Base-by-base conservation (phyloP, 2,113 vertebrate genomes). In the Ctenomys sociabilis region DNA sequence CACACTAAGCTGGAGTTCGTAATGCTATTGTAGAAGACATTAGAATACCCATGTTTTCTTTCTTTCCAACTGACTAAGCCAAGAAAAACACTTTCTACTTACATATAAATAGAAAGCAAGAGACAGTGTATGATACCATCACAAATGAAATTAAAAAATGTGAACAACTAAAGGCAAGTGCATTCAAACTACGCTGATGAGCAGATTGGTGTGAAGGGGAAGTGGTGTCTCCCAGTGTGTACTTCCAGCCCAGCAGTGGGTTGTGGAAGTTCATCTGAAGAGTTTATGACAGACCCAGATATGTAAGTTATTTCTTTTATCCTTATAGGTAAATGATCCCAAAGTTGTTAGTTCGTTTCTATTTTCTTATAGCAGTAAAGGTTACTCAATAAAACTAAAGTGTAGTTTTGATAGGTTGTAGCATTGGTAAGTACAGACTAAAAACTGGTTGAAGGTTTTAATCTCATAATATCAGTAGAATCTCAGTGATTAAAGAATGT, bases 371-470 rank as follows among this genome's bases (percentile, higher is more conserved):
- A 28, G 61, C 57, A 91, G 4, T 66, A 10, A 73, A 40, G 4
- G 7, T 87, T 83, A 61, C 32, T 77, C 57, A 94, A 40, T 81
- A 92, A 94, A 89, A 85, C 5, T 5, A 57, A 92, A 37, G 16
- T 85, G 14, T 1, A 30, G 49, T 59, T 92, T 84, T 70, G 32
- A 45, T 49, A 77, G 59, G 52, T 63, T 54, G 72, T 92, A 73
- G 88, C 5, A 91, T 84, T 90, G 30, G 9, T 81, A 45, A 70
- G 12, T 13, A 40, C 45, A 85, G 91, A 52, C 52, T 83, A 85
- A 91, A 96, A 87, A 49, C 66, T 49, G 85, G 16, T 14, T 82
- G 54, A 91, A 54, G 37, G 73, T 7, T 72, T 90, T 87, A 61
- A 77, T 28, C 82, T 59, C 66, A 70, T 64, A 37, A 22, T 85